Conservation (phyloP, 1,140 invertebrate genomes). For the Mylabris phalerata region DNA sequence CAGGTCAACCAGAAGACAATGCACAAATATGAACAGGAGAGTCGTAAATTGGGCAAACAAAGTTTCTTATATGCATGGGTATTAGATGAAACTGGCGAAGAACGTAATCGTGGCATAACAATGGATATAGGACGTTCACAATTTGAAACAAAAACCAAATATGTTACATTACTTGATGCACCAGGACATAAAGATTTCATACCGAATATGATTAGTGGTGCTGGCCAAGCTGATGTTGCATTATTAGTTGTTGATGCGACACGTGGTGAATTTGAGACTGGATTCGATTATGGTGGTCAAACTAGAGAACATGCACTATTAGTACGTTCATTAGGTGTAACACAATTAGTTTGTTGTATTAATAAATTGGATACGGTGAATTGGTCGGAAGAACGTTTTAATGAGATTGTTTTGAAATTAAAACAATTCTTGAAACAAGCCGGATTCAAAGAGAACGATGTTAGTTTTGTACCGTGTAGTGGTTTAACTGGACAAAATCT, state of each 20-base stretch:
- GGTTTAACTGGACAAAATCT: conserved; percentile 93
- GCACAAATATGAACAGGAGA: conserved; percentile 98
- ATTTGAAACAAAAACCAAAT: conserved; percentile 85
- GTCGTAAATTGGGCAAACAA: conserved; percentile 97
- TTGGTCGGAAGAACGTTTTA: conserved; percentile 75
- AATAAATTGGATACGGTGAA: conserved; percentile 79
- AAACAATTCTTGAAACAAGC: conserved; percentile 87
- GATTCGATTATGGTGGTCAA: conserved; percentile 95
- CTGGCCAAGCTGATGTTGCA: conserved; percentile 94
- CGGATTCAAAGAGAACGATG: conserved; percentile 85
- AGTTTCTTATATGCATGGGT: conserved; percentile 98
- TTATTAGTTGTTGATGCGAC: conserved; percentile 93
- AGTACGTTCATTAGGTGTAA: conserved; percentile 84
- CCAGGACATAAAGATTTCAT: conserved; percentile 99
- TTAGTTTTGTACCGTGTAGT: conserved; percentile 91
- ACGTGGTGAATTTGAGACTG: conserved; percentile 96
- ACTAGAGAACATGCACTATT: conserved; percentile 95
- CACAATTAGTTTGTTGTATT: conserved; percentile 76
- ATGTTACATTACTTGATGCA: conserved; percentile 85
- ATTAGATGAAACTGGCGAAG: conserved; percentile 97
- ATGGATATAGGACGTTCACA: conserved; percentile 94
- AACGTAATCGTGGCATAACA: conserved; percentile 78
- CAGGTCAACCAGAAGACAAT: conserved; percentile 83
- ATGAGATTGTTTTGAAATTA: conserved; percentile 81
- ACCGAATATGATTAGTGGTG: conserved; percentile 98